Evolutionary conservation across 2,113 vertebrate genomes (phyloP), one percentile per base, ranked within the genome.

Genomic region (Microcebus lehilahytsara): DNA sequence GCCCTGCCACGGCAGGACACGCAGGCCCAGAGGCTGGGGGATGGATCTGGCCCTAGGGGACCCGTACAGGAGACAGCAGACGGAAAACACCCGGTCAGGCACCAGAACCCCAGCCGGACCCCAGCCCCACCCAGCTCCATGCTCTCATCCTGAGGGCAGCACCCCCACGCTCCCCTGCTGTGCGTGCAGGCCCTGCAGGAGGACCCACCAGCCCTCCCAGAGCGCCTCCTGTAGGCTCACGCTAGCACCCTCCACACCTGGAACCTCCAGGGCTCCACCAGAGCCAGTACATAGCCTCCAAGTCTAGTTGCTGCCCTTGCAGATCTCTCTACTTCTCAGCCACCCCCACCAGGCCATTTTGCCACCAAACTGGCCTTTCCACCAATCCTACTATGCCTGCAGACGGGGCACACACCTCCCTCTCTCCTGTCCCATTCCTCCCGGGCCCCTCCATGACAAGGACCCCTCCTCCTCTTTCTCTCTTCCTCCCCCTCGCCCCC

Each of bases 271-370:
- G 93, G 40, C 49, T 37, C 64, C 80, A 32, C 40, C 58, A 37
- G 49, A 79, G 67, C 64, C n/a, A 14, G 30, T 0, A 9, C 5
- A 8, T 32, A 56, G 32, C 0, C 20, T 77, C 27, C 32, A 25
- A 67, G 51, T 69, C 53, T 30, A 32, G 34, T 12, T 2, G 32
- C 22, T 11, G 34, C 34, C 20, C 71, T n/a, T 9, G 20, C 81
- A 34, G 66, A 60, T n/a, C 62, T 58, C 23, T 51, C 92, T 51
- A 5, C 13, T 71, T 74, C 53, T 42, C 72, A 17, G 10, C 25
- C 0, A 2, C 34, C 20, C n/a, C 46, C 42, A 2, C 0, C 10
- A 77, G 66, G 40, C n/a, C 51, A 34, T 34, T 62, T 5, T 34
- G 37, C 58, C 27, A 9, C 85, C 53, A 22, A 25, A 19, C 1